Evolutionary conservation across 2,797 vertebrate species (phyloP).

Genomic region (Arremon aurantiirostris): DNA sequence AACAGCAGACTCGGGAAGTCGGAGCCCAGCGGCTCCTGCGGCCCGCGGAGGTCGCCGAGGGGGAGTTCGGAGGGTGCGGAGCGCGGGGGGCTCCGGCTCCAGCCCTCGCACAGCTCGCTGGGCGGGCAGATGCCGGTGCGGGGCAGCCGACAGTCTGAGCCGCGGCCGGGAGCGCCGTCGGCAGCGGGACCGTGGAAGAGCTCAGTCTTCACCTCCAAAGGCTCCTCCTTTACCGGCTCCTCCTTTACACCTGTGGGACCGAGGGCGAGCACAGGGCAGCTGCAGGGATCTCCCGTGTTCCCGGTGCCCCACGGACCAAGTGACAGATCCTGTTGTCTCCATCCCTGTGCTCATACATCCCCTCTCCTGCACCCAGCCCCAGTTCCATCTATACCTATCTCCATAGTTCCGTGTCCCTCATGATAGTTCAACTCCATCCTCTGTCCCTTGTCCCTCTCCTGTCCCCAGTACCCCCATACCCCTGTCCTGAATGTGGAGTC

Average conservation of each 20-base stretch:
- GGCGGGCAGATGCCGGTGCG: not conserved
- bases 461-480: not conserved
- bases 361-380: not conserved
- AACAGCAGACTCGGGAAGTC: slow-evolving; percentile 2
- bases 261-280: not conserved
- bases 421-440: not conserved
- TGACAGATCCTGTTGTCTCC: not conserved
- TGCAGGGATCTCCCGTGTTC: not conserved
- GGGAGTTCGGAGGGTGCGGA: not conserved
- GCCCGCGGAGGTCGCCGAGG: not conserved
- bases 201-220: slow-evolving; percentile 40
- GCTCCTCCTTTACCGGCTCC: slow-evolving; percentile 45
- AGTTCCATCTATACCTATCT: not conserved
- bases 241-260: slow-evolving; percentile 19
- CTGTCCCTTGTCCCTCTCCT: not conserved
- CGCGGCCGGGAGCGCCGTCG: not conserved
- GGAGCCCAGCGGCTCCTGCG: not conserved
- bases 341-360: not conserved
- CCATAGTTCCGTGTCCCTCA: not conserved
- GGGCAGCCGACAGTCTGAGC: not conserved
- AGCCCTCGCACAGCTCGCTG: not conserved
- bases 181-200: not conserved
- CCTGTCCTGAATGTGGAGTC: not conserved
- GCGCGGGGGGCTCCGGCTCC: not conserved
- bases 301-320: not conserved